Evolutionary conservation across 2,888 invertebrate genomes (phyloP).

Genomic region (Myopa tessellatipennis): DNA sequence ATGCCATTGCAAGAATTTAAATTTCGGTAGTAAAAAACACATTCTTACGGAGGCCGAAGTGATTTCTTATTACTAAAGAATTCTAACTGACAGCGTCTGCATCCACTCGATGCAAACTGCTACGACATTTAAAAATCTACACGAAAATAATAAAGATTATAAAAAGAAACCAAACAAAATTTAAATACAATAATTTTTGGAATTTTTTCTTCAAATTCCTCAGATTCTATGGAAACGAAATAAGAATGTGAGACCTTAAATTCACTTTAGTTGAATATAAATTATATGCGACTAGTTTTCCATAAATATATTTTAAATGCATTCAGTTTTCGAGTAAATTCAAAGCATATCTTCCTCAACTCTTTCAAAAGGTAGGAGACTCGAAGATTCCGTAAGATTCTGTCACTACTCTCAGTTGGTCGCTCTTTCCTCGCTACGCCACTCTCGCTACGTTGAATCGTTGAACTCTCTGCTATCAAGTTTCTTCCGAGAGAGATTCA

Average conservation of each 20-base stretch:
- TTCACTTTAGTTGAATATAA: no score
- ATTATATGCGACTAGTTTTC: no score
- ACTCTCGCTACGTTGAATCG: background rate
- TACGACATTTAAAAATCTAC: background rate
- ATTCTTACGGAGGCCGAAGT: conserved; percentile 38
- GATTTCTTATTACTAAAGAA: background rate
- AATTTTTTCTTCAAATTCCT: background rate
- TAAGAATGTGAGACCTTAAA: no score
- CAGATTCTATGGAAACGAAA: no score
- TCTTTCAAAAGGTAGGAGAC: conserved; percentile 27
- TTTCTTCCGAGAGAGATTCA: background rate
- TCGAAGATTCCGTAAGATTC: conserved; percentile 17
- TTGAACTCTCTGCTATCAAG: background rate
- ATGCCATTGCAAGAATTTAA: conserved; percentile 46
- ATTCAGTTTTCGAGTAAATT: no score
- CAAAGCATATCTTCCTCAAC: no score
- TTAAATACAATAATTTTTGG: background rate
- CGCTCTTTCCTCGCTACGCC: background rate
- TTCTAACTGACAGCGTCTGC: background rate
- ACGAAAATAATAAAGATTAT: conserved; percentile 1
- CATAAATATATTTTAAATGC: no score
- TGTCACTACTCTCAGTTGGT: background rate
- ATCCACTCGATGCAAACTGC: background rate
- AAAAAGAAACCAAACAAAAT: background rate
- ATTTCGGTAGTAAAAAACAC: conserved; percentile 40